Percentiles rank a stretch among this genome's conserved stretches.
phyloP scores from a whole-genome alignment of 1,140 invertebrate species.

The Listronotus oregonensis region DNA sequence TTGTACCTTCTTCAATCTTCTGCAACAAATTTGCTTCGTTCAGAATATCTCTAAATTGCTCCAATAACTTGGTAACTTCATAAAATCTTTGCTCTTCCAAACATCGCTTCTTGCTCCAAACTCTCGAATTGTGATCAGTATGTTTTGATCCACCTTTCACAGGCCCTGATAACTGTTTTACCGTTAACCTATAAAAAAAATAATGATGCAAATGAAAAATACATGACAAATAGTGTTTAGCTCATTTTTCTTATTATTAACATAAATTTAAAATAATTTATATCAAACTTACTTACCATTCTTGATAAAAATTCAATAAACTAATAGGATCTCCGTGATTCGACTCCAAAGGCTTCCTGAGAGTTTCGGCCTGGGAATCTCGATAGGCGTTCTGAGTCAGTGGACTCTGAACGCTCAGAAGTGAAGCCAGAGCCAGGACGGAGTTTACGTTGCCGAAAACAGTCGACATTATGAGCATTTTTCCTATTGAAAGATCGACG shows the following conservation, averaged over 20 bases:
- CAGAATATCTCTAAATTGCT: constrained; percentile 87
- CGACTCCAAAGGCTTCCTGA: constrained; percentile 82
- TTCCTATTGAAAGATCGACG: constrained; percentile 93
- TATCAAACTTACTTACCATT: constrained; percentile 66
- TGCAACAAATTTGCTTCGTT: constrained; percentile 75
- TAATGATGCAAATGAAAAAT: constrained; percentile 31
- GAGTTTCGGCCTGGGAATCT: constrained; percentile 76
- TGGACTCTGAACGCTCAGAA: constrained; percentile 90
- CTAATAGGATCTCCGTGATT: constrained; percentile 96
- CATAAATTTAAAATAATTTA: background rate
- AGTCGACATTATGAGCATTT: constrained; percentile 93
- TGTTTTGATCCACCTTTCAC: constrained; percentile 38
- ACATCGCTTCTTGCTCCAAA: constrained; percentile 87
- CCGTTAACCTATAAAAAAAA: constrained; percentile 27
- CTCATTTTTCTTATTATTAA: too few species aligned
- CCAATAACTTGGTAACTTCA: constrained; percentile 90
- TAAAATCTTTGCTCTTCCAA: constrained; percentile 96
- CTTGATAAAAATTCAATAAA: constrained; percentile 84
- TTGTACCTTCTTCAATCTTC: constrained; percentile 57
- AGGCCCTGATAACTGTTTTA: constrained; percentile 41
- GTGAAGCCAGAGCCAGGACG: constrained; percentile 88
- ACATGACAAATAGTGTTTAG: background rate
- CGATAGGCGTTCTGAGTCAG: constrained; percentile 88
- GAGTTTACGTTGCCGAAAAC: constrained; percentile 91
- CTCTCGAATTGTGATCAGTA: constrained; percentile 60